Base-by-base conservation (phyloP, 2,888 invertebrate genomes). In the Rhimphoctona megacephalus region DNA sequence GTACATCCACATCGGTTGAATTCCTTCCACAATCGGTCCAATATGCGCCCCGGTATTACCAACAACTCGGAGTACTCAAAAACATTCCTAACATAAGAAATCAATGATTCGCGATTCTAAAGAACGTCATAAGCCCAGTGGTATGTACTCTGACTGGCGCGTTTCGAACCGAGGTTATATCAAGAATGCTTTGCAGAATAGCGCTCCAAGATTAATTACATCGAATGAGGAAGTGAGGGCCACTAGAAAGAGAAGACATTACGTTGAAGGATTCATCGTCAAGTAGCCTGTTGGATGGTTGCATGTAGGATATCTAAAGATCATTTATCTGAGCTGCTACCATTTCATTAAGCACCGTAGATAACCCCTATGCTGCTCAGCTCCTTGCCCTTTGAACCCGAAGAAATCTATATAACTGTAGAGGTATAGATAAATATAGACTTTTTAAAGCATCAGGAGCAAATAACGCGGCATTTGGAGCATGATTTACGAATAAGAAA, bases 401-500 rank as follows among this genome's bases (percentile, higher is more conserved):
- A 57, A 57, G 57, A 25, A 54, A 25, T 3, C 57, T 11, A 11
- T 57, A 14, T 11, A 25, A 57, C 11, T 25, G 25, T 25, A 11
- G n/a, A 25, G 3, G 4, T 9, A 22, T 9, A 11, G 25, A 25
- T 11, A 57, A 4, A 11, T 11, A 14, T 14, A 25, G 4, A 25
- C n/a, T 57, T 57, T 11, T 67, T 67, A n/a, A 36, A 19, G 43
- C 67, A 67, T 25, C 66, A 1, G 43, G 43, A 43, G 43, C n/a
- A 39, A 69, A 6, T 17, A 46, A 46, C 69, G 25, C 25, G 22
- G 43, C 25, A 14, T 39, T 69, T 69, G 46, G 69, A 25, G 43
- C 22, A 25, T 69, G 43, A 69, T 25, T 39, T 69, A 39, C 52
- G n/a, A 22, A 72, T 36, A 9, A n/a, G 49, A 72, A 78, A 78